Evolutionary conservation across 2,797 vertebrate species (phyloP).

Genomic region (Calcarius lapponicus): DNA sequence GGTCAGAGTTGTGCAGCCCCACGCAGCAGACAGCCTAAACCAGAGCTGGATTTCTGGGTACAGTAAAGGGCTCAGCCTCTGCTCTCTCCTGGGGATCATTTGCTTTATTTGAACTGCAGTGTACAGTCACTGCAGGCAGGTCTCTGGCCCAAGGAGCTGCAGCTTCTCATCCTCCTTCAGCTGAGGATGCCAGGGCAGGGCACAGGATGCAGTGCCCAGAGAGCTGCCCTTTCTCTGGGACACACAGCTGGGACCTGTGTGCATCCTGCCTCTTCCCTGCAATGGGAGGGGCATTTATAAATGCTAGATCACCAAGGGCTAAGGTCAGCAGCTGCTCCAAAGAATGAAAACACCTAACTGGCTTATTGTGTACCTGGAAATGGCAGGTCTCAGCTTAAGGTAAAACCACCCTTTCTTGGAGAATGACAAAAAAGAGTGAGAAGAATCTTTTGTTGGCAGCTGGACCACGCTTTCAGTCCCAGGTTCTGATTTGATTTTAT

Average conservation of each 20-base stretch:
- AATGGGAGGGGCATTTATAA: rapidly evolving
- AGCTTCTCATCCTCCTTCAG: neutral
- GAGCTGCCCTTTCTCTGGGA: neutral
- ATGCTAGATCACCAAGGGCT: neutral
- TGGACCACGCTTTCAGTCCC: neutral
- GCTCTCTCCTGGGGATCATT: neutral
- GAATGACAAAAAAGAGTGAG: neutral
- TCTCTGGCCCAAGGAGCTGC: neutral
- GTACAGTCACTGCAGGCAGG: neutral
- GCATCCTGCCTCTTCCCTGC: neutral
- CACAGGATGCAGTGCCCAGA: neutral
- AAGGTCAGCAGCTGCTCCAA: neutral
- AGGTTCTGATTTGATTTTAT: neutral
- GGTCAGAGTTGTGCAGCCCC: neutral
- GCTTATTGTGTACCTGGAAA: neutral
- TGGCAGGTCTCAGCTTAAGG: neutral
- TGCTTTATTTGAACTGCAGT: neutral
- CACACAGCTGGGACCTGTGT: neutral
- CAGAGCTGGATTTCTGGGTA: neutral
- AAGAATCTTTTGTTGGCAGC: neutral
- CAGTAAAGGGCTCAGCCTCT: neutral
- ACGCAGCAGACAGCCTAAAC: neutral
- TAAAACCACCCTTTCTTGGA: neutral
- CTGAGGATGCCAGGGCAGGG: rapidly evolving
- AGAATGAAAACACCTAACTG: neutral